A percentile compares a stretch with the other conserved stretches of the same genome.
phyloP scores from a whole-genome alignment of 2,797 vertebrate genomes.

The Odontamblyopus rebecca region DNA sequence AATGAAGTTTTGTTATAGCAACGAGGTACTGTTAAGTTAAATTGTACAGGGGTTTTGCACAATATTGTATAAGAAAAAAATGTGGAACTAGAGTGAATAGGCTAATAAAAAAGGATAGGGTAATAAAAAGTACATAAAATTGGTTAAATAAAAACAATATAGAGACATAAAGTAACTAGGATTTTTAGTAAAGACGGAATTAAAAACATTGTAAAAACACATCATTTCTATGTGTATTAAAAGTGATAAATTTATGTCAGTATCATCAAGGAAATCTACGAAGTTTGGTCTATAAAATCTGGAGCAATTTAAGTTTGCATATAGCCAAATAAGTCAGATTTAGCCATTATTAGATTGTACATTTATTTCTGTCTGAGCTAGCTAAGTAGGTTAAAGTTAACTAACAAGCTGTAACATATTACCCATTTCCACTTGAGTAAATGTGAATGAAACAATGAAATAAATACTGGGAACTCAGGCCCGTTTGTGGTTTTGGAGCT shows the following conservation, averaged over 20 bases:
- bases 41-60: neutral
- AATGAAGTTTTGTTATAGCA: neutral
- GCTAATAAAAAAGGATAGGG: too few species aligned
- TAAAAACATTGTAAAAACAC: too few species aligned
- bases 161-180: too few species aligned
- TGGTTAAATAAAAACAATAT: neutral
- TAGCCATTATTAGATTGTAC: neutral
- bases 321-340: too few species aligned
- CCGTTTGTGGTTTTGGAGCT: conserved; percentile 1
- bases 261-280: too few species aligned
- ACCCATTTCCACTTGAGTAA: neutral
- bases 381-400: neutral
- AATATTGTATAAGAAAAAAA: too few species aligned
- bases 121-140: neutral
- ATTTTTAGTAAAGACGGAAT: too few species aligned
- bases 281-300: neutral
- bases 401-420: neutral
- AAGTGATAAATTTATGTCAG: too few species aligned
- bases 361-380: neutral
- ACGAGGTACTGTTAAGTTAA: neutral
- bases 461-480: neutral
- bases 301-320: neutral
- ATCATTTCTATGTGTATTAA: too few species aligned
- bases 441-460: neutral
- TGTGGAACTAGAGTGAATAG: too few species aligned